phyloP scores from a whole-genome alignment of 2,888 invertebrate genomes.

The Drosophila mulleri region DNA sequence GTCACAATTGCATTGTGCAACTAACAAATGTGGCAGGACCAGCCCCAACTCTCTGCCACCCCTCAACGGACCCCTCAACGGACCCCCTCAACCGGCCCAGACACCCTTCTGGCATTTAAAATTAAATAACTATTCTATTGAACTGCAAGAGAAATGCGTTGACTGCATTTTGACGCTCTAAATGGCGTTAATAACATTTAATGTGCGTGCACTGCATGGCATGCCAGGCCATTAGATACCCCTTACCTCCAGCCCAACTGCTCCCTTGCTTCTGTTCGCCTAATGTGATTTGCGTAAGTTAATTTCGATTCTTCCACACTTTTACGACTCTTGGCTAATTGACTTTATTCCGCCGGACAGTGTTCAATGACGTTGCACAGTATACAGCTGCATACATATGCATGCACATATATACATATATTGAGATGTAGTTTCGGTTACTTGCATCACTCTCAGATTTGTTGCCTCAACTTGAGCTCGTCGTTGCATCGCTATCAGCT shows the following conservation, averaged over 20 bases:
- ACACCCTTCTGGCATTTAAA: constrained; percentile 48
- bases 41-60: background rate
- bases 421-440: constrained; percentile 31
- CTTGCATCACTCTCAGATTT: constrained; percentile 46
- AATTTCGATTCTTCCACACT: constrained; percentile 73
- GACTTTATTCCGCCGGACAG: constrained; percentile 64
- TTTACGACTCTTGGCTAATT: constrained; percentile 75
- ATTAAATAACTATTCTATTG: constrained; percentile 77
- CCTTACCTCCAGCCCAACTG: background rate
- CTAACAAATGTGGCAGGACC: constrained; percentile 55
- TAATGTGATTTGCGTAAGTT: constrained; percentile 63
- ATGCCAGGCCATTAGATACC: constrained; percentile 1
- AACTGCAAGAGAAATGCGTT: constrained; percentile 49
- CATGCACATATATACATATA: background rate
- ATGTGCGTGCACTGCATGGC: constrained; percentile 62
- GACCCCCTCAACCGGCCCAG: background rate
- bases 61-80: background rate
- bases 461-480: background rate
- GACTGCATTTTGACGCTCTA: constrained; percentile 33
- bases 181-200: constrained; percentile 80
- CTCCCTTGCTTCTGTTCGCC: background rate
- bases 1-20: constrained; percentile 56
- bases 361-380: constrained; percentile 58
- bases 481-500: constrained; percentile 28
- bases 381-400: background rate